Conservation (phyloP, 2,888 invertebrate species). For the Archaeoteleia sp. region DNA sequence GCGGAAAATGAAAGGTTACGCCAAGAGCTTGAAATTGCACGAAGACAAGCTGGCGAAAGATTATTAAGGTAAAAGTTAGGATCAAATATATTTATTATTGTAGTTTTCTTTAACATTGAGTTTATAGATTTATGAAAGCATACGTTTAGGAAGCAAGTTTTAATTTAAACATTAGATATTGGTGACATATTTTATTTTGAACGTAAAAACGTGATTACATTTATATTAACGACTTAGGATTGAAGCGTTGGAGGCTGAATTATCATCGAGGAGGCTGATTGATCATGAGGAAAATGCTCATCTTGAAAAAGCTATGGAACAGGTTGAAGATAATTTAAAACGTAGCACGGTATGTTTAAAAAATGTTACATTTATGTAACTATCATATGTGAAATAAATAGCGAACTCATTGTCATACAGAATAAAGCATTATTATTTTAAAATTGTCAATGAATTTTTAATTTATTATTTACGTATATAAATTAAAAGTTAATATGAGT, state of each 20-base stretch:
- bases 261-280: slow-evolving; percentile 76
- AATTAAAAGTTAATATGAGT: too few species aligned
- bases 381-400: too few species aligned
- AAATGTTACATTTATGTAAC: too few species aligned
- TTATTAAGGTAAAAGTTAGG: slow-evolving; percentile 67
- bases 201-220: slow-evolving; percentile 10
- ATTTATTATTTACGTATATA: too few species aligned
- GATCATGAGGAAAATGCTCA: slow-evolving; percentile 77
- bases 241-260: slow-evolving; percentile 77
- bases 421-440: too few species aligned
- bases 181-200: too few species aligned
- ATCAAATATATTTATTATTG: neutral
- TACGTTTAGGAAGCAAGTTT: too few species aligned
- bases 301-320: slow-evolving; percentile 78
- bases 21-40: slow-evolving; percentile 77
- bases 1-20: slow-evolving; percentile 76
- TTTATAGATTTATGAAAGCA: too few species aligned
- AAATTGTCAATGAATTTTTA: too few species aligned
- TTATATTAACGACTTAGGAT: slow-evolving; percentile 70
- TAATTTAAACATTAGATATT: too few species aligned
- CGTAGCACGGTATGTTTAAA: slow-evolving; percentile 76
- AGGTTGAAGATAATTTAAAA: slow-evolving; percentile 78
- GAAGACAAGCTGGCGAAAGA: slow-evolving; percentile 77
- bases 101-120: neutral
- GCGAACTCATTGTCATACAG: too few species aligned